Percentiles rank a stretch among this genome's conserved stretches.
Evolutionary conservation across 2,113 vertebrate species (phyloP).

Genomic region (Pungitius pungitius): DNA sequence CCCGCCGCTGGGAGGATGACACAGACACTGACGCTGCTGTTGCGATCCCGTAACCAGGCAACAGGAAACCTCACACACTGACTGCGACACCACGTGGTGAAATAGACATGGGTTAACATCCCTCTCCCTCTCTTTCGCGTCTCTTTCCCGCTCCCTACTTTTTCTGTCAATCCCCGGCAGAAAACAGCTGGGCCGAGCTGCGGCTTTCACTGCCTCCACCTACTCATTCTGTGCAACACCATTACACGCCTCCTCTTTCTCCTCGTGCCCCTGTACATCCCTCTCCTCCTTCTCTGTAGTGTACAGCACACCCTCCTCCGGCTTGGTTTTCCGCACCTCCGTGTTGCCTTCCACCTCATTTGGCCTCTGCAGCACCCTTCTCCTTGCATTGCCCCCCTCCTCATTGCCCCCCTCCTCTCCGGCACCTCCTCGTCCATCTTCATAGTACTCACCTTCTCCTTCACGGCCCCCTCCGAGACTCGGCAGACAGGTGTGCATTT

Average conservation of each 20-base stretch:
- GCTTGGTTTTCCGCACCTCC: constrained; percentile 4
- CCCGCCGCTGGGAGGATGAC: constrained; percentile 70
- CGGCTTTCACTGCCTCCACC: constrained; percentile 57
- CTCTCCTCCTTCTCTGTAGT: constrained; percentile 24
- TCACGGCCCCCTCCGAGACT: constrained; percentile 40
- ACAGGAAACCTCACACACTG: constrained; percentile 75
- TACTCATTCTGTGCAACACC: constrained; percentile 54
- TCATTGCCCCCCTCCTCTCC: constrained; percentile 2
- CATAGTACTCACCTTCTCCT: constrained; percentile 40
- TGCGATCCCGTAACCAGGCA: constrained; percentile 75
- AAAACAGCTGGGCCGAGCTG: constrained; percentile 54
- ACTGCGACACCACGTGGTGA: constrained; percentile 72
- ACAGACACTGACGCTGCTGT: constrained; percentile 62
- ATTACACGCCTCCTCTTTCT: constrained; percentile 42
- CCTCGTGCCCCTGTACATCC: constrained; percentile 36
- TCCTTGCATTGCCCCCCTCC: neutral
- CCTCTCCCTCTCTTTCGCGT: constrained; percentile 24
- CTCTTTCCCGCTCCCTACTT: constrained; percentile 26
- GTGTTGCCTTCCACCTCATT: constrained; percentile 8
- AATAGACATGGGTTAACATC: constrained; percentile 67
- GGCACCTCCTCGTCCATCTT: constrained; percentile 56
- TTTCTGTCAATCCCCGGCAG: constrained; percentile 44
- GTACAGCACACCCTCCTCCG: constrained; percentile 7
- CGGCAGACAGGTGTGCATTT: constrained; percentile 73
- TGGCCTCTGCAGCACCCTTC: constrained; percentile 7